These are phyloP conservation scores for Sebastes umbrosus DNA, from an alignment of 2,797 vertebrate genomes.

Conservation along the genomic window DNA sequence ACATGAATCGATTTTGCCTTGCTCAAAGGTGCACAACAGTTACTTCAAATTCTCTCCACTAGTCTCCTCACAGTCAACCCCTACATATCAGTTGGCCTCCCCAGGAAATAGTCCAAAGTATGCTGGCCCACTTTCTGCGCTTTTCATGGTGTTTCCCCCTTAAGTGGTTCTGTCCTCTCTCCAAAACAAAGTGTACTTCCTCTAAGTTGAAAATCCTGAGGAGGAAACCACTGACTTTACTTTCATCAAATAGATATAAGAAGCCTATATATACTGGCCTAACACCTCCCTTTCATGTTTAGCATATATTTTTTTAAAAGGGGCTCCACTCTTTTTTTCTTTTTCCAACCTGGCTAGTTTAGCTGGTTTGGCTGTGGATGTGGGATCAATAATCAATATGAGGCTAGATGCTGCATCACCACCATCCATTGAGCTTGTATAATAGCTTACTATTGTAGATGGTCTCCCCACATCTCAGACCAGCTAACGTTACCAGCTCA, in stretches of 20 bases:
- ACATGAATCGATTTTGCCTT: conserved; percentile 11
- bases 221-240: conserved; percentile 50
- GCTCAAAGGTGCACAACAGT: conserved; percentile 17
- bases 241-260: conserved; percentile 48
- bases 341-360: background rate
- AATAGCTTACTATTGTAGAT: conserved; percentile 17
- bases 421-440: conserved; percentile 9
- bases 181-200: conserved; percentile 48
- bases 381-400: conserved; percentile 53
- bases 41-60: background rate
- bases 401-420: conserved; percentile 11
- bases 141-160: conserved; percentile 42
- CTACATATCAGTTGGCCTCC: conserved; percentile 13
- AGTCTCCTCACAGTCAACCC: background rate
- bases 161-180: conserved; percentile 40
- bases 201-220: conserved; percentile 32
- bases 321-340: background rate
- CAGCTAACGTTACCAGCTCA: conserved; percentile 20
- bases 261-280: background rate
- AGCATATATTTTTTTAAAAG: background rate
- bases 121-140: conserved; percentile 33
- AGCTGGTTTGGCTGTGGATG: conserved; percentile 2
- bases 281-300: conserved; percentile 12
- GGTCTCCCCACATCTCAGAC: conserved; percentile 9
- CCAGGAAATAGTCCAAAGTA: conserved; percentile 31